Conservation (phyloP, 1,140 invertebrate species). For the Trichonephila inaurata region DNA sequence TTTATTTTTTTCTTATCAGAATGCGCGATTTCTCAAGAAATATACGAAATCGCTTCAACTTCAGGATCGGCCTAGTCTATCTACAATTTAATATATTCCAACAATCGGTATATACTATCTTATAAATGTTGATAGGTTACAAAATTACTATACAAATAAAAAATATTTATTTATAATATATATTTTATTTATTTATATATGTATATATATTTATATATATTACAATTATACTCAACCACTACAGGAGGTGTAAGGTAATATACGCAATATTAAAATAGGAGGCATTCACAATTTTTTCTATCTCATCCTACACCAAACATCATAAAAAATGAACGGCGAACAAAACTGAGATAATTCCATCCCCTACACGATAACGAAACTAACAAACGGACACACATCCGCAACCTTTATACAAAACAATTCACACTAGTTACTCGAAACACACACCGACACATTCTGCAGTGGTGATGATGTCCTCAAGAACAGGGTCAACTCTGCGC, state of each 20-base stretch:
- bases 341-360: slow-evolving; percentile 72
- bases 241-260: slow-evolving; percentile 61
- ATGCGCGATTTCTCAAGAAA: slow-evolving; percentile 12
- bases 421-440: slow-evolving; percentile 40
- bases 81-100: slow-evolving; percentile 61
- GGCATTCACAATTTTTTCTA: slow-evolving; percentile 68
- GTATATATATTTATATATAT: slow-evolving; percentile 66
- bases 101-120: slow-evolving; percentile 66
- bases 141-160: slow-evolving; percentile 76
- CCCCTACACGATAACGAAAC: slow-evolving; percentile 72
- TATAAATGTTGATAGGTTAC: slow-evolving; percentile 60
- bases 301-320: slow-evolving; percentile 73
- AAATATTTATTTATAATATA: slow-evolving; percentile 74
- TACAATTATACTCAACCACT: slow-evolving; percentile 69
- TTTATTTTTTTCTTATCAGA: neutral
- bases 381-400: slow-evolving; percentile 72
- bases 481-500: slow-evolving; percentile 67
- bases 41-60: slow-evolving; percentile 20
- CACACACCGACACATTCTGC: slow-evolving; percentile 71
- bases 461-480: slow-evolving; percentile 74
- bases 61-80: slow-evolving; percentile 28
- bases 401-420: slow-evolving; percentile 63
- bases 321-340: slow-evolving; percentile 74
- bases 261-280: slow-evolving; percentile 73
- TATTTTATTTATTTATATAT: slow-evolving; percentile 43